Percentiles rank a stretch among this genome's conserved stretches.
phyloP scores from a whole-genome alignment of 2,888 invertebrate species.

The Sycophila texana region DNA sequence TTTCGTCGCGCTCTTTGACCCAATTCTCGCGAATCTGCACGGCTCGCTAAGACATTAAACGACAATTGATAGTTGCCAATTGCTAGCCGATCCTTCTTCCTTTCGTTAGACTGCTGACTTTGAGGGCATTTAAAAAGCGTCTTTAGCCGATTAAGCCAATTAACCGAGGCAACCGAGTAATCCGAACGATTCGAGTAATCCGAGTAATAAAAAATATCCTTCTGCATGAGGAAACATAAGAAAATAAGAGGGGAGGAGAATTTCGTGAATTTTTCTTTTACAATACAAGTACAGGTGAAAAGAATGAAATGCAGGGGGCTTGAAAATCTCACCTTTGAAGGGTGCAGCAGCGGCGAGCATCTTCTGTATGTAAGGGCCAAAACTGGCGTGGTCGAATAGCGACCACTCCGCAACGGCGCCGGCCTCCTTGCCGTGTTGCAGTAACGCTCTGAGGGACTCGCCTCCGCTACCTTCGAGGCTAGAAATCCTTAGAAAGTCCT shows the following conservation, averaged over 20 bases:
- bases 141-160: too few species aligned
- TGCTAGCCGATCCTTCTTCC: background rate
- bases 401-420: constrained; percentile 77
- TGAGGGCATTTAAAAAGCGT: too few species aligned
- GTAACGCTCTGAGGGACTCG: constrained; percentile 77
- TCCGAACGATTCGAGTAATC: too few species aligned
- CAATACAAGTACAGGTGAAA: background rate
- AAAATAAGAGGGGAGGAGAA: too few species aligned
- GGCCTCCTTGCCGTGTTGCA: constrained; percentile 75
- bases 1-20: constrained; percentile 58
- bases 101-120: too few species aligned
- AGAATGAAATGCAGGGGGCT: background rate
- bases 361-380: constrained; percentile 78
- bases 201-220: too few species aligned
- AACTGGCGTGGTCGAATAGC: constrained; percentile 76
- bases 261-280: background rate
- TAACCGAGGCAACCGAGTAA: too few species aligned
- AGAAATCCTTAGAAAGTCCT: constrained; percentile 80
- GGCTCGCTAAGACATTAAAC: background rate
- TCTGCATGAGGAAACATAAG: too few species aligned
- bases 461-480: constrained; percentile 74
- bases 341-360: constrained; percentile 75
- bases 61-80: too few species aligned
- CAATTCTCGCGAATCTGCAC: constrained; percentile 27
- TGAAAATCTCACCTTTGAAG: constrained; percentile 68